phyloP scores from a whole-genome alignment of 2,888 invertebrate species.

The Poecilus cupreus region DNA sequence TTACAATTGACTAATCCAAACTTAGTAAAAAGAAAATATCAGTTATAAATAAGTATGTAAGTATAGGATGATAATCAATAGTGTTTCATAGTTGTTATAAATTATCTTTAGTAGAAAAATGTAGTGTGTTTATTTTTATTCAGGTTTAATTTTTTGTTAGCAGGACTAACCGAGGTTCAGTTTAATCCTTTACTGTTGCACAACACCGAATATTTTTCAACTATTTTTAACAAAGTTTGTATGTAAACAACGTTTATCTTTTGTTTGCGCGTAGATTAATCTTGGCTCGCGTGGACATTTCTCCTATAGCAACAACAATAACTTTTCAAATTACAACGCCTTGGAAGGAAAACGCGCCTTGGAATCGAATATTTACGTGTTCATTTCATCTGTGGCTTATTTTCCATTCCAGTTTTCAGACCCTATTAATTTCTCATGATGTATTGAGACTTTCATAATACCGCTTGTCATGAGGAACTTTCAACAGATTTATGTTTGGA shows the following conservation, averaged over 20 bases:
- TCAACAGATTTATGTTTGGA: slow-evolving; percentile 12
- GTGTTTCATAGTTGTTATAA: too few relatives aligned
- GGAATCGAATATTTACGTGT: slow-evolving; percentile 34
- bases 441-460: slow-evolving; percentile 12
- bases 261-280: slow-evolving; percentile 44
- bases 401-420: neutral
- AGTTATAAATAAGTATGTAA: too few relatives aligned
- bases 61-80: too few relatives aligned
- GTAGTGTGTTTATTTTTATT: too few relatives aligned
- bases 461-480: slow-evolving; percentile 12
- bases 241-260: slow-evolving; percentile 41
- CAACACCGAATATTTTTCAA: slow-evolving; percentile 39
- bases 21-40: too few relatives aligned
- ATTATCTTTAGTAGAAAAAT: too few relatives aligned
- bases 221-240: slow-evolving; percentile 44
- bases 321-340: slow-evolving; percentile 22
- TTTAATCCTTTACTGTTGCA: slow-evolving; percentile 38
- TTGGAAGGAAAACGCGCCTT: neutral
- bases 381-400: slow-evolving; percentile 26
- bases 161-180: too few relatives aligned
- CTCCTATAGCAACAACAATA: slow-evolving; percentile 22
- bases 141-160: too few relatives aligned
- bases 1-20: too few relatives aligned
- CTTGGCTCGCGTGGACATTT: slow-evolving; percentile 32
- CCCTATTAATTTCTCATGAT: slow-evolving; percentile 27